Evolutionary conservation across 2,113 vertebrate genomes (phyloP).

Genomic region (Scartelaos histophorus): DNA sequence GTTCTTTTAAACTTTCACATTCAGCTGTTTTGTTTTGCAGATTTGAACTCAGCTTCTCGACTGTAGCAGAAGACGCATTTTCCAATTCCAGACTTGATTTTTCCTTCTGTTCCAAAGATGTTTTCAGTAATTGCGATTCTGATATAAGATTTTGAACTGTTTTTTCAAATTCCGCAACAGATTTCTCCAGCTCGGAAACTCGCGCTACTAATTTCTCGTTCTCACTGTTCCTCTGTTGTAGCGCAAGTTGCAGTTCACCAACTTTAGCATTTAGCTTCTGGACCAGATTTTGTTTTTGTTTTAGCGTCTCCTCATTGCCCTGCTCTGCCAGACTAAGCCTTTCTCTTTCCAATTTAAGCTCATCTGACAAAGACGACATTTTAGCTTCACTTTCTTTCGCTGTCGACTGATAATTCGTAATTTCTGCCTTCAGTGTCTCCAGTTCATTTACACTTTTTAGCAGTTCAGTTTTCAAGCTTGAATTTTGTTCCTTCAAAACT

Average conservation of each 20-base stretch:
- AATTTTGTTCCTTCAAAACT: slow-evolving; percentile 73
- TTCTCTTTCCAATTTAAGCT: slow-evolving; percentile 70
- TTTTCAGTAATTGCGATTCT: slow-evolving; percentile 70
- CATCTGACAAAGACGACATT: slow-evolving; percentile 68
- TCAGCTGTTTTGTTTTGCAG: slow-evolving; percentile 76
- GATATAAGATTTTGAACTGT: slow-evolving; percentile 65
- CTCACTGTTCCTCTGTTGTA: slow-evolving; percentile 74
- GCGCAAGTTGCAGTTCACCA: slow-evolving; percentile 68
- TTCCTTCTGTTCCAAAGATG: slow-evolving; percentile 75
- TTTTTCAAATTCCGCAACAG: slow-evolving; percentile 53
- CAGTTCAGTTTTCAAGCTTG: slow-evolving; percentile 73
- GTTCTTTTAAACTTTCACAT: slow-evolving; percentile 72
- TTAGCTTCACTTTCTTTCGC: slow-evolving; percentile 61
- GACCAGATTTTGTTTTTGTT: slow-evolving; percentile 71
- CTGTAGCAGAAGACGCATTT: slow-evolving; percentile 44
- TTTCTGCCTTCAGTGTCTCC: slow-evolving; percentile 64
- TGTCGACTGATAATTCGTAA: slow-evolving; percentile 63
- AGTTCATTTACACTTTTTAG: slow-evolving; percentile 54
- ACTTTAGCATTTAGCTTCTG: slow-evolving; percentile 70
- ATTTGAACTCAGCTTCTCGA: slow-evolving; percentile 63
- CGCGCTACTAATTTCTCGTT: slow-evolving; percentile 57
- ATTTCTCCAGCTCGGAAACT: slow-evolving; percentile 69
- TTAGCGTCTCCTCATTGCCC: slow-evolving; percentile 71
- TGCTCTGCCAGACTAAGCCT: slow-evolving; percentile 58
- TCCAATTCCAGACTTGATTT: slow-evolving; percentile 50